Evolutionary conservation across 1,140 invertebrate genomes (phyloP), one percentile per base, ranked within the genome.

Genomic region (Tetramorium simillimum): DNA sequence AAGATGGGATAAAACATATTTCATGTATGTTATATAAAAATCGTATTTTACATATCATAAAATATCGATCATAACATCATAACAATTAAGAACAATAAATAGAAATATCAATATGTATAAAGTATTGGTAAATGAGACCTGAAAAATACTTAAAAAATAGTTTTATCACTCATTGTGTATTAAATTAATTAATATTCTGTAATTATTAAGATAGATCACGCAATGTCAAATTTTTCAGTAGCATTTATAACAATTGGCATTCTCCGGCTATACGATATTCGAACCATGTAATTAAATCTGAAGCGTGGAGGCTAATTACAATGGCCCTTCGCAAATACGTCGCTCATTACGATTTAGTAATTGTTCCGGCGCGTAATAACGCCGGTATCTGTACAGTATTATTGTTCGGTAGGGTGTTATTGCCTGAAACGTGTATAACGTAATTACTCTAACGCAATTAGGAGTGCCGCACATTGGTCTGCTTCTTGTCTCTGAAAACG

Each of bases 381-480:
- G 56, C 67, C 58, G 28, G 81, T 80, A 88, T 86, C 84, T 84
- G 73, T 65, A 75, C 18, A 58, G 46, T 85, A 49, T 89, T 91
- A 89, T 91, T 91, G 65, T 88, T 89, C 62, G 72, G 86, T 65
- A 78, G 58, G 81, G 70, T 70, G 69, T 63, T 87, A 67, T 80
- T 86, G 86, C 80, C 80, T 84, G 69, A 82, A 76, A 80, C 73
- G 53, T 24, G 46, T 78, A 43, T 90, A 91, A 91, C 87, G 60
- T 72, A 88, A 92, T 92, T 92, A 92, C 86, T 82, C 76, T 92
- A 92, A 93, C 75, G 80, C 84, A 88, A 92, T 93, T 93, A 93
- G 84, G 18, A 65, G 40, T 82, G 63, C 37, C 82, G 63, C 78
- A 58, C 63, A 63, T 51, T 73, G 89, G 70, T 81, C 92, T 93